Conservation (phyloP, 1,140 invertebrate genomes). For the Mercenaria mercenaria region DNA sequence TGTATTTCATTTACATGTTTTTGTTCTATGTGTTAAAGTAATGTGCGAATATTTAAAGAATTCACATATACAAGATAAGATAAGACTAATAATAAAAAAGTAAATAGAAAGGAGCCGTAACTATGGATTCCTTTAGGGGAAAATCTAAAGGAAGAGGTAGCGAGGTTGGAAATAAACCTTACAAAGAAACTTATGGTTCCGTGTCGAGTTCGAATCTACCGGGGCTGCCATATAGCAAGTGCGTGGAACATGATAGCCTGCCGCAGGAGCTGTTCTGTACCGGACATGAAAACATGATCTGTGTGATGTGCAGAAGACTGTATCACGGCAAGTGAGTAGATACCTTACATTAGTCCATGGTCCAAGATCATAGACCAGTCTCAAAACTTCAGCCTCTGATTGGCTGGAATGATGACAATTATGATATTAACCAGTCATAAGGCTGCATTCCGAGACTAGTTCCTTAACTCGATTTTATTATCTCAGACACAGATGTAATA, state of each 20-base stretch:
- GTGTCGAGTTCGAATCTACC: neutral
- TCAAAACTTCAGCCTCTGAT: neutral
- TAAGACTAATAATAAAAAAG: no score
- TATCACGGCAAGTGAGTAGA: slow-evolving; percentile 49
- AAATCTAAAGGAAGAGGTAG: no score
- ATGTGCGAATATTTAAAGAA: no score
- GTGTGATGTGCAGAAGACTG: slow-evolving; percentile 27
- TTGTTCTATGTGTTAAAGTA: no score
- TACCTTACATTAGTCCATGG: neutral
- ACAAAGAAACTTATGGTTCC: no score
- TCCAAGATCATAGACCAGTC: neutral
- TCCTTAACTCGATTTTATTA: neutral
- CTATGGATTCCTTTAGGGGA: no score
- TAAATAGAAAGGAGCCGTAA: no score
- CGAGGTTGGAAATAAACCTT: no score
- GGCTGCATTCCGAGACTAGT: no score
- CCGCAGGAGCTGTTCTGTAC: slow-evolving; percentile 48
- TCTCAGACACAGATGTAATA: neutral
- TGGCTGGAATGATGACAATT: neutral
- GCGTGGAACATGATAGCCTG: slow-evolving; percentile 26
- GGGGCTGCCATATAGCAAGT: neutral
- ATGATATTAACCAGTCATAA: neutral
- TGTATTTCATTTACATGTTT: no score
- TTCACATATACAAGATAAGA: no score
- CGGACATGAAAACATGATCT: slow-evolving; percentile 24